Percentiles rank a stretch among this genome's conserved stretches.
These are phyloP conservation scores for Drosophila biarmipes DNA, from an alignment of 1,140 invertebrate species.

Conservation along the genomic window DNA sequence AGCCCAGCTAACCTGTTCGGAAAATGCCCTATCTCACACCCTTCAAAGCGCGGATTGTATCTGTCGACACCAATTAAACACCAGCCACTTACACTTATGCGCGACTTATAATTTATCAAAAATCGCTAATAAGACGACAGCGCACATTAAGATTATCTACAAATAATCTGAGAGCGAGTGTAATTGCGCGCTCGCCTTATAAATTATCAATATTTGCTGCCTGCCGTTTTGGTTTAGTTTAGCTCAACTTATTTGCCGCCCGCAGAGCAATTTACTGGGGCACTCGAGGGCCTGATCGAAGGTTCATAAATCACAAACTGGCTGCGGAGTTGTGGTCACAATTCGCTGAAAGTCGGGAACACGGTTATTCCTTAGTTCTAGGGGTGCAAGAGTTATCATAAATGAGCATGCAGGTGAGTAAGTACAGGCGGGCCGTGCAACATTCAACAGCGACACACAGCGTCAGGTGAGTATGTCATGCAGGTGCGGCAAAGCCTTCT, in stretches of 20 bases:
- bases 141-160: constrained; percentile 69
- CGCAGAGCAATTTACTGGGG: constrained; percentile 15
- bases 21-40: neutral
- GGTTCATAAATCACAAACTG: constrained; percentile 24
- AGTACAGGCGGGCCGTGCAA: constrained; percentile 37
- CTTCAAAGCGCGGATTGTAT: constrained; percentile 8
- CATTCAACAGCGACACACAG: constrained; percentile 23
- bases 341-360: constrained; percentile 48
- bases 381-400: neutral
- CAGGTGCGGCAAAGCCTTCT: constrained; percentile 11
- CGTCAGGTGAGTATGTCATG: constrained; percentile 26
- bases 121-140: constrained; percentile 57
- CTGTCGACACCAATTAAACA: constrained; percentile 46
- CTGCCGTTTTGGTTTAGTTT: constrained; percentile 1
- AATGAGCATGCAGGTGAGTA: constrained; percentile 30
- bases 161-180: constrained; percentile 44
- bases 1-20: neutral
- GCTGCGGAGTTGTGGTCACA: constrained; percentile 37
- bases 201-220: constrained; percentile 42
- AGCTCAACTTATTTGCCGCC: constrained; percentile 10
- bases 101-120: constrained; percentile 68
- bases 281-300: constrained; percentile 1
- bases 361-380: constrained; percentile 31
- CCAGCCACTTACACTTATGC: constrained; percentile 49
- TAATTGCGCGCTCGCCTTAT: constrained; percentile 38